A percentile compares a stretch with the other conserved stretches of the same genome.
Evolutionary conservation across 92 coral and sea anemone genomes (phyloP).

Genomic region (Porites evermanni): DNA sequence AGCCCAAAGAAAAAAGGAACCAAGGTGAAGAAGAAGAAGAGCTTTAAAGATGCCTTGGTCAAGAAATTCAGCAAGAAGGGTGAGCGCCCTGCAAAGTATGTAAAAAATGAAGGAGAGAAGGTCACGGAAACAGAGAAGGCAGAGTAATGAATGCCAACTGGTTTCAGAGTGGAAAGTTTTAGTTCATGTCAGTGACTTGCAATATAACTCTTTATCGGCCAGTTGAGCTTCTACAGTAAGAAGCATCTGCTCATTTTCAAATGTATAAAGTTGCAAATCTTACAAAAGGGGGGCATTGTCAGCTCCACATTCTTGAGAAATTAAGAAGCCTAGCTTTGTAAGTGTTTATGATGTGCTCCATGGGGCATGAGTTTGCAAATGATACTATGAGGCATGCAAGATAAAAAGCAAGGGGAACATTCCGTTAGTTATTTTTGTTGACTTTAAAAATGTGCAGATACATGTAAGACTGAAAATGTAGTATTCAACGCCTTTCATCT

Average conservation of each 20-base stretch:
- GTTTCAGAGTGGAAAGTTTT: constrained; percentile 11
- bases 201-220: constrained; percentile 1
- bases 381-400: neutral
- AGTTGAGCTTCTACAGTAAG: constrained; percentile 3
- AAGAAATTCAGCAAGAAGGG: constrained; percentile 80
- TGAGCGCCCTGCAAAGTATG: constrained; percentile 51
- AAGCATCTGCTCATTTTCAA: constrained; percentile 35
- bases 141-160: constrained; percentile 7
- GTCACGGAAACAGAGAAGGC: constrained; percentile 19
- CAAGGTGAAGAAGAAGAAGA: constrained; percentile 90
- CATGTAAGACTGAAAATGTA: neutral
- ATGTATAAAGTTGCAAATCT: constrained; percentile 39
- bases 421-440: constrained; percentile 11
- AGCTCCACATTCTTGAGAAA: constrained; percentile 2
- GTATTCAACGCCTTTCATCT: neutral
- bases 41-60: constrained; percentile 81
- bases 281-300: neutral
- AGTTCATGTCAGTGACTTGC: constrained; percentile 25
- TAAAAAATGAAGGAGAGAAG: constrained; percentile 43
- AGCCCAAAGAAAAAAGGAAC: constrained; percentile 74
- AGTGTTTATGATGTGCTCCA: constrained; percentile 9
- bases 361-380: neutral
- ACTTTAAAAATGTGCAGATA: constrained; percentile 2
- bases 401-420: neutral
- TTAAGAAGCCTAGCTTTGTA: constrained; percentile 11